A percentile compares a stretch with the other conserved stretches of the same genome.
These are phyloP conservation scores for Hyperopisus bebe DNA, from an alignment of 2,113 vertebrate species.

Conservation along the genomic window DNA sequence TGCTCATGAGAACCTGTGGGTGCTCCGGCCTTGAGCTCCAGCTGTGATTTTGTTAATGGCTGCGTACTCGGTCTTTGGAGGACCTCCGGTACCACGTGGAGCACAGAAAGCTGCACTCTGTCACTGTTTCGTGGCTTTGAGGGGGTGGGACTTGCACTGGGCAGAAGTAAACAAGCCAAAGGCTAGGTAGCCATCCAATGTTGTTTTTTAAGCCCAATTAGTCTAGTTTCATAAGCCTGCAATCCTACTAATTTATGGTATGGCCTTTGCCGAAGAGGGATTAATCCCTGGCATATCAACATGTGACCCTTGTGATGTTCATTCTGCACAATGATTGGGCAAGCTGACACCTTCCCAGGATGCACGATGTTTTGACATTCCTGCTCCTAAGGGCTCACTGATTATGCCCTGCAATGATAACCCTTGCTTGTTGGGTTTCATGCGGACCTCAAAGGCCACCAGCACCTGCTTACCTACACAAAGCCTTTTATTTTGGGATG, in stretches of 20 bases:
- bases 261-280: background rate
- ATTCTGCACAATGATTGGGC: background rate
- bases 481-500: background rate
- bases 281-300: background rate
- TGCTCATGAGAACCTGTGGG: background rate
- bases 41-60: background rate
- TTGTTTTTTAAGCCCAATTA: background rate
- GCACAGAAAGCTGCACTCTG: background rate
- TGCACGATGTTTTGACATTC: background rate
- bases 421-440: background rate
- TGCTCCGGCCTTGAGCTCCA: background rate
- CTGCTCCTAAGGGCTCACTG: background rate
- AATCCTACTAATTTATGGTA: background rate
- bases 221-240: background rate
- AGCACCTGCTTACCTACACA: background rate
- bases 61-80: background rate
- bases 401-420: background rate
- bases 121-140: background rate
- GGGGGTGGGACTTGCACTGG: background rate
- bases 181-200: background rate
- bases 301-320: background rate
- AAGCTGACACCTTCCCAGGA: background rate
- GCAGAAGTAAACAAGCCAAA: background rate
- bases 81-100: background rate
- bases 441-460: background rate